phyloP scores from a whole-genome alignment of 2,888 invertebrate species.

The Chymomyza amoena region DNA sequence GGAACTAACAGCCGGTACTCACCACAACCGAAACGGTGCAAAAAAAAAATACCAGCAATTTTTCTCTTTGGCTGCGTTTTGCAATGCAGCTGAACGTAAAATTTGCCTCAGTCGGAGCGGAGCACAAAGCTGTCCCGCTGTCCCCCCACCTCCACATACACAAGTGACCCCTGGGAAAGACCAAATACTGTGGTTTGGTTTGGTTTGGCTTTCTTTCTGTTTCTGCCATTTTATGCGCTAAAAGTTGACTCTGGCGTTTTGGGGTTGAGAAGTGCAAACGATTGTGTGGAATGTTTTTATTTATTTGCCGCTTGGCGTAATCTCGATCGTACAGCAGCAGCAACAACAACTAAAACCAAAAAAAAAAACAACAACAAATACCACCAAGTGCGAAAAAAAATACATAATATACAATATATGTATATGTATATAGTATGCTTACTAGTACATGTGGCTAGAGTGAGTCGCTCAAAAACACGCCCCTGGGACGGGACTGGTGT shows the following conservation, averaged over 20 bases:
- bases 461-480: conserved; percentile 9
- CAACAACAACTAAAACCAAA: conserved; percentile 5
- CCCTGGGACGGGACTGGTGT: conserved; percentile 10
- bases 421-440: too few relatives aligned
- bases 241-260: conserved; percentile 18
- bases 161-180: conserved; percentile 20
- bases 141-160: not conserved
- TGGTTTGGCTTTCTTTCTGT: conserved; percentile 30
- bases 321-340: conserved; percentile 32
- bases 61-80: conserved; percentile 19
- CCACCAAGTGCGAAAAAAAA: not conserved
- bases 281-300: conserved; percentile 52
- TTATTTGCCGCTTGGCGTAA: conserved; percentile 63
- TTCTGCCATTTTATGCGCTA: not conserved
- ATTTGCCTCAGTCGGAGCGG: conserved; percentile 20
- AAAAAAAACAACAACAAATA: conserved; percentile 2
- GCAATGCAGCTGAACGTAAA: conserved; percentile 44
- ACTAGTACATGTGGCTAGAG: not conserved
- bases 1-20: not conserved
- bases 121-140: not conserved
- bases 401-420: not conserved
- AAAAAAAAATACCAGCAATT: conserved; percentile 5
- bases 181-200: conserved; percentile 30
- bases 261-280: conserved; percentile 46
- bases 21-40: not conserved